phyloP scores from a whole-genome alignment of 2,797 vertebrate species.

The Silurus aristotelis region DNA sequence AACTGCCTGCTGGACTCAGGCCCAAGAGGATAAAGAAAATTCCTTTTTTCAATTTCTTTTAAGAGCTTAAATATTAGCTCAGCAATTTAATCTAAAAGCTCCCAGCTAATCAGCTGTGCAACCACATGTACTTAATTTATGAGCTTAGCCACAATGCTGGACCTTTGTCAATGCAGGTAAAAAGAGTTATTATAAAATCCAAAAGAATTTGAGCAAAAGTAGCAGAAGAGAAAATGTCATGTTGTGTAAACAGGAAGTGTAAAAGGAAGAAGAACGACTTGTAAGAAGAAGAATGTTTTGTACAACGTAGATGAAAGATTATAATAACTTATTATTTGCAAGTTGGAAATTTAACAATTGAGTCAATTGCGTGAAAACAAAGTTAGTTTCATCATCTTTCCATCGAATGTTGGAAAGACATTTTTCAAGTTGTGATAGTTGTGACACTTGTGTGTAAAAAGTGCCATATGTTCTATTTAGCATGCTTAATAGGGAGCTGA shows the following conservation, averaged over 20 bases:
- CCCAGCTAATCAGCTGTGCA: constrained; percentile 53
- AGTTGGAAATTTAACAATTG: neutral
- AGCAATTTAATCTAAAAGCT: constrained; percentile 52
- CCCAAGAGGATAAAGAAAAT: constrained; percentile 52
- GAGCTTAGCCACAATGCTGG: constrained; percentile 40
- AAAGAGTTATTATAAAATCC: constrained; percentile 40
- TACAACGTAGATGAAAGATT: constrained; percentile 20
- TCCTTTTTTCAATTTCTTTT: constrained; percentile 49
- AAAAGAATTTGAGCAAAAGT: constrained; percentile 10
- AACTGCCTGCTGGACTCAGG: constrained; percentile 50
- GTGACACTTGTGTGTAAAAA: neutral
- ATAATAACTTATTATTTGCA: constrained; percentile 31
- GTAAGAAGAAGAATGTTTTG: neutral
- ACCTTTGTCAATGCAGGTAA: constrained; percentile 43
- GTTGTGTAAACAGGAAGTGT: constrained; percentile 34
- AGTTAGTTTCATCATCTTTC: neutral
- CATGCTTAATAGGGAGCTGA: neutral
- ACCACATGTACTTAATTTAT: constrained; percentile 53
- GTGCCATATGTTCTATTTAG: neutral
- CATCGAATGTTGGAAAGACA: neutral
- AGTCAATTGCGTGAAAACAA: neutral
- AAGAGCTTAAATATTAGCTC: constrained; percentile 56
- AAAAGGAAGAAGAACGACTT: constrained; percentile 22
- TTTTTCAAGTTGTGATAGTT: neutral
- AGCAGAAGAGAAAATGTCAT: constrained; percentile 41